Evolutionary conservation across 2,888 invertebrate species (phyloP), one percentile per base, ranked within the genome.

Genomic region (Yponomeuta plumbellus): DNA sequence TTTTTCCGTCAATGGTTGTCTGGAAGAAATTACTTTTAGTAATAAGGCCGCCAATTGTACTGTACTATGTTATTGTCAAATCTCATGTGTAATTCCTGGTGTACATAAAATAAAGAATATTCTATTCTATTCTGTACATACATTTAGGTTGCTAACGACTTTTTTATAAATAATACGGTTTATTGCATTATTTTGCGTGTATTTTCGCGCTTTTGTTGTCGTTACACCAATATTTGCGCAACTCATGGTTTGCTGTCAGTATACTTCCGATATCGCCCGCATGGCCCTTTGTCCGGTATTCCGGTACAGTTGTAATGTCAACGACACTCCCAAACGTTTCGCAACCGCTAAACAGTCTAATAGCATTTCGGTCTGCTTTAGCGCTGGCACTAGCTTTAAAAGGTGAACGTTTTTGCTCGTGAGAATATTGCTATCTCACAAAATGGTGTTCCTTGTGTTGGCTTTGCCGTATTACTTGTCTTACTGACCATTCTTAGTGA

Each of bases 231-330:
- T 52, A 4, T 17, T 17, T 52, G 2, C 3, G 17, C 44, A 52
- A 52, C 44, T 52, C 44, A 52, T 52, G 13, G 44, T 52, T 52
- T 17, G 44, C 17, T 5, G 44, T 52, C 44, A 17, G 44, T 58
- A 11, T 21, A 10, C 22, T 58, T 58, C 58, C 58, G 58, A 58
- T 58, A 58, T 11, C 58, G 58, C 58, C 58, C 58, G 58, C 58
- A 58, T 58, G 58, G 58, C 58, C 22, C 58, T 58, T 58, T 58
- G 58, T 58, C 21, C 58, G 58, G 22, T 22, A 52, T 52, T 52
- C 44, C 44, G 44, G 44, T 52, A 52, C 58, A 22, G 21, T 58
- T 22, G 11, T 58, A 22, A 20, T 22, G 58, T 58, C 58, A 58
- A 17, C 58, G 22, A 20, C 20, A 22, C 22, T 20, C 58, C 21